These are phyloP conservation scores for Caenorhabditis japonica DNA, from an alignment of 2,888 invertebrate species.

Conservation along the genomic window DNA sequence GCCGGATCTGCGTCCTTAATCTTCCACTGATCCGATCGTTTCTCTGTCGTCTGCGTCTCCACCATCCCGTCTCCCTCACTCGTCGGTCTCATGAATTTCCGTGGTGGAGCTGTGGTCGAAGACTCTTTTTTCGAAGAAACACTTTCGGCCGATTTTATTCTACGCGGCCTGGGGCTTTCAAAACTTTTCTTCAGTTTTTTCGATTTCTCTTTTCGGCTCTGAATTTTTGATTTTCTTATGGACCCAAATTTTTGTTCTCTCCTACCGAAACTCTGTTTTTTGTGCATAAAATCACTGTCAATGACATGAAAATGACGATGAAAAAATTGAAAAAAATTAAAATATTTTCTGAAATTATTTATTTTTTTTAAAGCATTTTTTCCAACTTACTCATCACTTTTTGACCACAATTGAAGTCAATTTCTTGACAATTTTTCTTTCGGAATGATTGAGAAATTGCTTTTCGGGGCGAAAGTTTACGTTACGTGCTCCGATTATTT, in stretches of 20 bases:
- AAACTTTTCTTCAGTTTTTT: no score
- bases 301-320: neutral
- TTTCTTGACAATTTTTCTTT: no score
- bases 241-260: neutral
- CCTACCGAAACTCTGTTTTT: conserved; percentile 14
- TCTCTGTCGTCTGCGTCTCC: conserved; percentile 1
- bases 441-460: no score
- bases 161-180: neutral
- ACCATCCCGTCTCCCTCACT: conserved; percentile 35
- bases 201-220: neutral
- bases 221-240: neutral
- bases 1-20: no score
- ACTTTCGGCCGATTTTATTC: neutral
- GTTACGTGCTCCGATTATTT: no score
- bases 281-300: conserved; percentile 1
- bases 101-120: neutral
- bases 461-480: no score
- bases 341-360: no score
- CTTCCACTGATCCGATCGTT: conserved; percentile 15
- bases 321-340: conserved; percentile 23
- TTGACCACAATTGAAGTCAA: no score
- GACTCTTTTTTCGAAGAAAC: no score
- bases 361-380: no score
- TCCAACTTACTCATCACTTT: no score
- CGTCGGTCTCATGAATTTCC: conserved; percentile 26